Evolutionary conservation across 2,797 vertebrate species (phyloP).

Genomic region (Chelon labrosus): DNA sequence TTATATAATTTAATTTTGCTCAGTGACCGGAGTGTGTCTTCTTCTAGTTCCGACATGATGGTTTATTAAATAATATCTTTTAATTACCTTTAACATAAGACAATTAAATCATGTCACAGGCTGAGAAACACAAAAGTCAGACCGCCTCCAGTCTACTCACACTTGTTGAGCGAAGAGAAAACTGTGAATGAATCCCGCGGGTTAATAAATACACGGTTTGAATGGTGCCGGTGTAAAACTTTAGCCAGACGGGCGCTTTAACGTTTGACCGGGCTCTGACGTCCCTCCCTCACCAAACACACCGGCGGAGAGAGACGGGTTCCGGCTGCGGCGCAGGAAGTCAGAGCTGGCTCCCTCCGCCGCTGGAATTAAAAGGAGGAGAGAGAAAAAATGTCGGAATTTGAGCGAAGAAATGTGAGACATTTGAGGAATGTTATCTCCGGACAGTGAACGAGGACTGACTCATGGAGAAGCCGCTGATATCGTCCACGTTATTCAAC

Average conservation of each 20-base stretch:
- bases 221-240: conserved; percentile 43
- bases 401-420: conserved; percentile 67
- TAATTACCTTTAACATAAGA: neutral
- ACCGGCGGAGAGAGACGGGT: conserved; percentile 39
- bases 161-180: conserved; percentile 38
- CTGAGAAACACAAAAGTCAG: neutral
- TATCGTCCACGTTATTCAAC: conserved; percentile 9
- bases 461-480: conserved; percentile 24
- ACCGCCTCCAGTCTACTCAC: conserved; percentile 16
- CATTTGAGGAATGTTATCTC: conserved; percentile 77
- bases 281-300: conserved; percentile 28
- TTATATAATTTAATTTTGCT: neutral
- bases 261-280: conserved; percentile 64
- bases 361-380: conserved; percentile 38
- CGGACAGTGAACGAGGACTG: conserved; percentile 28
- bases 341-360: conserved; percentile 20
- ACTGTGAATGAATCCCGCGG: conserved; percentile 1
- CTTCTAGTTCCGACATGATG: neutral
- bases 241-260: conserved; percentile 37
- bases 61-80: neutral
- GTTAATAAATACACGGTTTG: conserved; percentile 53
- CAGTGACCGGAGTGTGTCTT: neutral
- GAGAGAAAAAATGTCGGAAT: conserved; percentile 66
- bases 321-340: conserved; percentile 66
- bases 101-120: neutral